Base-by-base conservation (phyloP, 2,113 vertebrate genomes). In the Chrysochloris asiatica region DNA sequence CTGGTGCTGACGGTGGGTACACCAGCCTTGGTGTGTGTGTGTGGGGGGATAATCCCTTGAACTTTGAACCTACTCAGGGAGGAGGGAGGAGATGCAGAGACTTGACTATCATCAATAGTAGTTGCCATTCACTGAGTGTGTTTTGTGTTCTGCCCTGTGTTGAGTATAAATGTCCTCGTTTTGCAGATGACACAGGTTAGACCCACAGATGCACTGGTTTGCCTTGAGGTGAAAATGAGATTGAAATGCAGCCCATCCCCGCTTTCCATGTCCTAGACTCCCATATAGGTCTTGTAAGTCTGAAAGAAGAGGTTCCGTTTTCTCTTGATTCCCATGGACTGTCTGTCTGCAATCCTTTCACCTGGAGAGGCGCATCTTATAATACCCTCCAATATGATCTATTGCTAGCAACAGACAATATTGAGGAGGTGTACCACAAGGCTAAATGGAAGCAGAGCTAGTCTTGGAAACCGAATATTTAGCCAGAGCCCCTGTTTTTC, bases 1-100 rank as follows among this genome's bases (percentile, higher is more conserved):
- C 98, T 99, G 38, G 97, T 98, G 0, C 97, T 99, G 86, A 99
- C 99, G 0, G 99, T 99, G 97, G 90, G 97, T 96, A 78, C 4
- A 10, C 33, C 4, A 4, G 36, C n/a, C 28, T 47, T 11, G 24
- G n/a, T 9, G 10, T 50, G 24, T 28, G 3, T 54, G 19, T 50
- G 41, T 4, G n/a, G 13, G 24, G 41, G 71, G 24, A 24, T 9
- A 59, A 59, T 24, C 43, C 33, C 33, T 78, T 52, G 10, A 52
- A 41, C 65, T 86, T 80, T 8, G 67, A 77, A 19, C 30, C 14
- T 82, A 86, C 43, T 82, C 45, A 54, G 73, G 54, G 45, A 86
- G 33, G 63, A 52, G 13, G 43, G 41, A 75, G 79, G 59, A 43
- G 65, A 21, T 87, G 0, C 48, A 6, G 30, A 33, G 52, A 69